A percentile compares a stretch with the other conserved stretches of the same genome.
These are phyloP conservation scores for Trachurus trachurus DNA, from an alignment of 2,797 vertebrate species.

Conservation along the genomic window DNA sequence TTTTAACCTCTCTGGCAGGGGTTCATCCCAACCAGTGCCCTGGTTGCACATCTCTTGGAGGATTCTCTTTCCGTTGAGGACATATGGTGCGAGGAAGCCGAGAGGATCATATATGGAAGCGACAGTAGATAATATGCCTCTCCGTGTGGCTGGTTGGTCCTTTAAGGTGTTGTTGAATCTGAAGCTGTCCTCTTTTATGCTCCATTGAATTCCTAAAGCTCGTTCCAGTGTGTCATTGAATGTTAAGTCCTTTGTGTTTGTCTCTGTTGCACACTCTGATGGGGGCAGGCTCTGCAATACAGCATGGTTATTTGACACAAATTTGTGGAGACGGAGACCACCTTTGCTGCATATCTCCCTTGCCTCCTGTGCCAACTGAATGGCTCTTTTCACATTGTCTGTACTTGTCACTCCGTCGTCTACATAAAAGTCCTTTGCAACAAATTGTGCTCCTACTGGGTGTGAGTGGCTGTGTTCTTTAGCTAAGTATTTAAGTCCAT, in stretches of 20 bases:
- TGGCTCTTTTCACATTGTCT: background rate
- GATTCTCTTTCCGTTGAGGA: conserved; percentile 1
- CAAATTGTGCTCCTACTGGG: background rate
- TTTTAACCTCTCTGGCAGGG: background rate
- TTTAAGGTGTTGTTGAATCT: conserved; percentile 4
- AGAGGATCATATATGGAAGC: conserved; percentile 5
- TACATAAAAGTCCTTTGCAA: background rate
- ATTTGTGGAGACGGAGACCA: background rate
- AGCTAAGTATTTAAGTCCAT: background rate
- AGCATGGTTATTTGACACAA: background rate
- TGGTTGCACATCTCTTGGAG: conserved; percentile 3
- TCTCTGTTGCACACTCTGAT: no score
- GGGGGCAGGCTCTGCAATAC: background rate
- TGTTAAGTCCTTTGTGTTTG: background rate
- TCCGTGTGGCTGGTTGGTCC: background rate
- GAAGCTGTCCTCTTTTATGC: background rate
- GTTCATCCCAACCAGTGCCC: conserved; percentile 2
- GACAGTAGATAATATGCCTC: background rate
- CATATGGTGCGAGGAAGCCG: background rate
- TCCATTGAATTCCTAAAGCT: background rate
- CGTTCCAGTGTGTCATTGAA: background rate
- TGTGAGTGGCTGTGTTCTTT: background rate
- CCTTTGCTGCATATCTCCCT: background rate
- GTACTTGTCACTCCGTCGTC: background rate
- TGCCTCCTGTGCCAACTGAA: background rate